phyloP scores from a whole-genome alignment of 2,888 invertebrate genomes.

The Ctenicera cuprea region DNA sequence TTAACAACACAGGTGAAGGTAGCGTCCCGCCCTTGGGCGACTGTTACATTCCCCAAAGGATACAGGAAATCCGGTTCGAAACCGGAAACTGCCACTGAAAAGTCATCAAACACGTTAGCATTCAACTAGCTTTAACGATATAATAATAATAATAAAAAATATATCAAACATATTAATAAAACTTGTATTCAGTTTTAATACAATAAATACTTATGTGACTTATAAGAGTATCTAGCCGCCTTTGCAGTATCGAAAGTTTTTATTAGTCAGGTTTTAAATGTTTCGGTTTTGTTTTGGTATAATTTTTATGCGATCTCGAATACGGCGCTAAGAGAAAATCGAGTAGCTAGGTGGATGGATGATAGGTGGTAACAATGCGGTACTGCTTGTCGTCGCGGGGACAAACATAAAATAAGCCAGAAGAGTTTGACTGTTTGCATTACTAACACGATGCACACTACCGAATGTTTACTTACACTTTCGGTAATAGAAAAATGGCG shows the following conservation, averaged over 20 bases:
- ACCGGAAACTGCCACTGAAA: constrained; percentile 79
- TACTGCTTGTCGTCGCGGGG: constrained; percentile 43
- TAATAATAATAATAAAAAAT: too few species aligned
- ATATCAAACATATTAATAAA: too few species aligned
- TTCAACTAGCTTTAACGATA: background rate
- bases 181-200: too few species aligned
- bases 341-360: constrained; percentile 8
- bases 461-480: constrained; percentile 71
- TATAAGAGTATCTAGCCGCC: too few species aligned
- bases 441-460: constrained; percentile 67
- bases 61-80: constrained; percentile 88
- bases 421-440: constrained; percentile 67
- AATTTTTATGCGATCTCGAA: constrained; percentile 9
- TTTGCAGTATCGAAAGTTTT: too few species aligned
- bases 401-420: constrained; percentile 51
- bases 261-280: too few species aligned
- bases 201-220: too few species aligned
- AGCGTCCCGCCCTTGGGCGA: constrained; percentile 88
- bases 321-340: background rate
- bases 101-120: constrained; percentile 8
- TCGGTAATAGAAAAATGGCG: constrained; percentile 70
- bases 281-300: background rate
- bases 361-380: constrained; percentile 34
- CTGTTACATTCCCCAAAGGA: constrained; percentile 88
- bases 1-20: constrained; percentile 90